These are phyloP conservation scores for Discoglossus pictus DNA, from an alignment of 2,797 vertebrate species.

Conservation along the genomic window DNA sequence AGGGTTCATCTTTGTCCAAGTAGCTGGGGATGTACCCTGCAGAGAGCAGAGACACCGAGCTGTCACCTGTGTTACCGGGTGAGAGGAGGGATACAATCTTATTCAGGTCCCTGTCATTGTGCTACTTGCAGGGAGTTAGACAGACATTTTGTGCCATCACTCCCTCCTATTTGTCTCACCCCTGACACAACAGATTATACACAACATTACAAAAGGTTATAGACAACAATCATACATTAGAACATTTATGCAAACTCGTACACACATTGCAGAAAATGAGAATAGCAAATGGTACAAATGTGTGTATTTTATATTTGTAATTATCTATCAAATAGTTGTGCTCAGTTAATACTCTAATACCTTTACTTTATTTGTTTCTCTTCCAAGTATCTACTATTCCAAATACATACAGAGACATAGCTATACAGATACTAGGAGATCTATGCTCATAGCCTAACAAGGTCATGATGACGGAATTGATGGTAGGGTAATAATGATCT, in stretches of 20 bases:
- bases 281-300: too few species aligned
- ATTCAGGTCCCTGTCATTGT: background rate
- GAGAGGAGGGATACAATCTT: slow-evolving; percentile 39
- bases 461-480: too few species aligned
- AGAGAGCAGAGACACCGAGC: slow-evolving; percentile 46
- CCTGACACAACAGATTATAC: background rate
- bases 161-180: background rate
- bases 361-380: too few species aligned
- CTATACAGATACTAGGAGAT: too few species aligned
- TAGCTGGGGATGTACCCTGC: slow-evolving; percentile 98
- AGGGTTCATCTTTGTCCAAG: slow-evolving; percentile 98
- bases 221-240: background rate
- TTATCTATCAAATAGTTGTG: too few species aligned
- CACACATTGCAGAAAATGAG: too few species aligned
- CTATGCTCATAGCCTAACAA: too few species aligned
- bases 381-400: too few species aligned
- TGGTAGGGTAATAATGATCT: too few species aligned
- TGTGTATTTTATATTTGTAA: too few species aligned
- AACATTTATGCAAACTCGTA: background rate
- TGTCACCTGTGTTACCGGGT: slow-evolving; percentile 39
- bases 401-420: background rate
- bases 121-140: background rate
- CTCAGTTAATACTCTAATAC: too few species aligned
- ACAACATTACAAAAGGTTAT: background rate
- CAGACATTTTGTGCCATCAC: slow-evolving; percentile 4